Evolutionary conservation across 2,888 invertebrate species (phyloP), one percentile per base, ranked within the genome.

Genomic region (Euplexia lucipara): DNA sequence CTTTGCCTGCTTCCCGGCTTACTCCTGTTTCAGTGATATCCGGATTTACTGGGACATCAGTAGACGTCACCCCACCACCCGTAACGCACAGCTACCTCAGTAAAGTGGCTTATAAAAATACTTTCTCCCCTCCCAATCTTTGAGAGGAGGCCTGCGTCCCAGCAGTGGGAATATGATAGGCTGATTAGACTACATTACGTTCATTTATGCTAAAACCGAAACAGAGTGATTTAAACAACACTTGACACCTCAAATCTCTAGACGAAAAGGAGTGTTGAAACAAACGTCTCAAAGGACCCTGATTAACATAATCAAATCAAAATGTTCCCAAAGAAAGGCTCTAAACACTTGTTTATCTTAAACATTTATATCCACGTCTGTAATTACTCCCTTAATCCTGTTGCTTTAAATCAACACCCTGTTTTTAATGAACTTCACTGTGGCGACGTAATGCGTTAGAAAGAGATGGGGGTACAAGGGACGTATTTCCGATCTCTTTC

Each of bases 361-460:
- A 65, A 48, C 51, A 54, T 70, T 74, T 78, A 70, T 56, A 78
- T 65, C 52, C 57, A 51, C 54, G 60, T 61, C 73, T 77, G 69
- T 80, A 83, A 83, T 83, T 80, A 80, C 72, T 58, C 59, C 41
- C 62, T 62, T 68, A 74, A 75, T 75, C 68, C 67, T 66, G 66
- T 75, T 70, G 67, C 52, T 78, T 75, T 81, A 77, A 81, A 81
- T 80, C 76, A 81, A 81, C 81, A 83, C 65, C 68, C 71, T 78
- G 70, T 78, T 83, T 81, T 77, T 75, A 80, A 83, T 77, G 68
- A 80, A 75, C 75, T 64, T 47, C 26, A 35, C 52, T 63, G 61
- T 34, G 58, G 69, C 68, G 66, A 76, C 58, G 61, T 66, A 67
- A 63, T 37, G 20, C 8, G 52, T 30, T 26, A 18, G 32, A 70